These are phyloP conservation scores for Silurus meridionalis DNA, from an alignment of 2,113 vertebrate species.

Conservation along the genomic window DNA sequence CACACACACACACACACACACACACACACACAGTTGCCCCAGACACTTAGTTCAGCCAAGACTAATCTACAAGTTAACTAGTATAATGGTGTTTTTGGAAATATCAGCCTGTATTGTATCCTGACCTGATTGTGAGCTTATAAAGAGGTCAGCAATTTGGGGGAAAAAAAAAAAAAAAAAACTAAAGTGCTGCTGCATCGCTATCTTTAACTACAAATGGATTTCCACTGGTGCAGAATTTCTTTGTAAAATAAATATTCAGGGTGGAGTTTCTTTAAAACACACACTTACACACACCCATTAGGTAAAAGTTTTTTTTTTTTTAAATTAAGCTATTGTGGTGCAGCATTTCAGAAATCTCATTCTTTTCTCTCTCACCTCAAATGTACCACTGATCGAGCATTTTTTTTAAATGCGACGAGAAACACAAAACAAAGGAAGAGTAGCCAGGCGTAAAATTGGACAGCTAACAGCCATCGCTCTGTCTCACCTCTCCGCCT, in stretches of 20 bases:
- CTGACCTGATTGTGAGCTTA: background rate
- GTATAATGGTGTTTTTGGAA: background rate
- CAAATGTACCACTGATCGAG: constrained; percentile 63
- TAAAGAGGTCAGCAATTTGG: background rate
- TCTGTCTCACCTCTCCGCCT: constrained; percentile 65
- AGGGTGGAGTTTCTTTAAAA: background rate
- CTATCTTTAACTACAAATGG: background rate
- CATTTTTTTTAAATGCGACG: constrained; percentile 63
- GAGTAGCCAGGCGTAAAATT: constrained; percentile 72
- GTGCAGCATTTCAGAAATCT: background rate
- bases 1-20: no score
- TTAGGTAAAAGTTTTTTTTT: background rate
- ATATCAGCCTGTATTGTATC: background rate
- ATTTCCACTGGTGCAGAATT: background rate
- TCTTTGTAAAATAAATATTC: background rate
- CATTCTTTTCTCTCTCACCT: constrained; percentile 29
- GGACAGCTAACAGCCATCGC: constrained; percentile 66
- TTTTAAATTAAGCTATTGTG: background rate
- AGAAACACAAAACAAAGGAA: constrained; percentile 49
- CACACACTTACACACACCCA: no score
- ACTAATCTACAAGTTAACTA: background rate
- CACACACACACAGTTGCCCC: background rate
- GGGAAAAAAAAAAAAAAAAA: background rate
- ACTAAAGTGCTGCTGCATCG: background rate
- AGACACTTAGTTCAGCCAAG: background rate